Conservation (phyloP, 2,113 vertebrate species). For the Sakesphorus luctuosus region DNA sequence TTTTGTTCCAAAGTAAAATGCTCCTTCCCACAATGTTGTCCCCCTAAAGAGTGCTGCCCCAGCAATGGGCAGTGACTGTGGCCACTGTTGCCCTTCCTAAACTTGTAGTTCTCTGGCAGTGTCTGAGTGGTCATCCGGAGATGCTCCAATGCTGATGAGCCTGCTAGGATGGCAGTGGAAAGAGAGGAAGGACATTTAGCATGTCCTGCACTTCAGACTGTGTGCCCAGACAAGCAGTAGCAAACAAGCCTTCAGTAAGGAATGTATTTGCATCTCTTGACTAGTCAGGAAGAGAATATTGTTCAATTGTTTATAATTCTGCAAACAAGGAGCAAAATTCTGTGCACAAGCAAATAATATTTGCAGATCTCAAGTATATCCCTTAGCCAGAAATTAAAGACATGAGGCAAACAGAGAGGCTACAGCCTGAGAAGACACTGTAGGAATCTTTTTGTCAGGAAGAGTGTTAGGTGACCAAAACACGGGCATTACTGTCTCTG, state of each 20-base stretch:
- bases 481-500: background rate
- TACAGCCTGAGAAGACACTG: background rate
- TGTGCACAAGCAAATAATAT: background rate
- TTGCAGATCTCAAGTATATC: background rate
- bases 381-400: background rate
- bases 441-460: background rate
- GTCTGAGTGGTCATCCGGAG: background rate
- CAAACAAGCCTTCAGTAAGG: background rate
- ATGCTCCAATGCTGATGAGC: background rate
- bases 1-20: background rate
- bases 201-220: accelerated
- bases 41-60: background rate
- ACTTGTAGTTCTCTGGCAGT: background rate
- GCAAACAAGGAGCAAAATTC: background rate
- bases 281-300: background rate
- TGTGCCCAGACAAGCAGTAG: background rate
- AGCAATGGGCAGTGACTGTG: background rate
- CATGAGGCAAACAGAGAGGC: background rate
- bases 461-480: background rate
- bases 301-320: background rate
- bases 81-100: accelerated
- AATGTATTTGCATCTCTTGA: background rate
- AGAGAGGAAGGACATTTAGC: accelerated
- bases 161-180: background rate
- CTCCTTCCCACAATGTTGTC: background rate